Base-by-base conservation (phyloP, 1,140 invertebrate species). In the Ceratina australensis region DNA sequence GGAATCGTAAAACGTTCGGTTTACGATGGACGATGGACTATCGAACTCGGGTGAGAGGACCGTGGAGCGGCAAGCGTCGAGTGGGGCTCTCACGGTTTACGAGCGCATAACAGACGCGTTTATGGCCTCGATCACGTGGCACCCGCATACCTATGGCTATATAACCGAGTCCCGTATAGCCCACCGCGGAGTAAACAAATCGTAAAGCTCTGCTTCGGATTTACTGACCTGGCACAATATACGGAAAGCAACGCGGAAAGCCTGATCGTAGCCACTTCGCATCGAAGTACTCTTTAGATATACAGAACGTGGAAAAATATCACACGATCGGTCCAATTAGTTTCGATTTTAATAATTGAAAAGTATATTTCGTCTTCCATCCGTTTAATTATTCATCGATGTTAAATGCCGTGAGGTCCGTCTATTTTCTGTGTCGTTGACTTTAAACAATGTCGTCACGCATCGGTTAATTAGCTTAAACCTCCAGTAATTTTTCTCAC, bases 61-160 rank as follows among this genome's bases (percentile, higher is more conserved):
- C 28, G 67, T 68, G 71, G 72, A 79, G n/a, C 79, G 57, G 59
- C 49, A 56, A 61, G 56, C 84, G 81, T 75, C 80, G 84, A 86
- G 84, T 86, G 84, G 84, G 84, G 75, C 81, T 83, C 85, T 86
- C 80, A 88, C 89, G 87, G 83, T 92, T 92, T 92, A 92, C 91
- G 91, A 92, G 91, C 90, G 89, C 90, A 90, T 91, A 92, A 92
- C 90, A 91, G 89, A 87, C 90, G 89, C 91, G 90, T 92, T 92
- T 92, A 92, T 92, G 90, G 91, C 88, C 87, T 87, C 88, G 90
- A 92, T 92, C 91, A 90, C 90, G 90, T 91, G 89, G 90, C 86
- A 87, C 73, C 86, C 85, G 90, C 90, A 91, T 91, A 90, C 89
- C 90, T 90, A 90, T 85, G 84, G 85, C 89, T 89, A 87, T 91